phyloP scores from a whole-genome alignment of 2,888 invertebrate species.

The Eilema sororculum region DNA sequence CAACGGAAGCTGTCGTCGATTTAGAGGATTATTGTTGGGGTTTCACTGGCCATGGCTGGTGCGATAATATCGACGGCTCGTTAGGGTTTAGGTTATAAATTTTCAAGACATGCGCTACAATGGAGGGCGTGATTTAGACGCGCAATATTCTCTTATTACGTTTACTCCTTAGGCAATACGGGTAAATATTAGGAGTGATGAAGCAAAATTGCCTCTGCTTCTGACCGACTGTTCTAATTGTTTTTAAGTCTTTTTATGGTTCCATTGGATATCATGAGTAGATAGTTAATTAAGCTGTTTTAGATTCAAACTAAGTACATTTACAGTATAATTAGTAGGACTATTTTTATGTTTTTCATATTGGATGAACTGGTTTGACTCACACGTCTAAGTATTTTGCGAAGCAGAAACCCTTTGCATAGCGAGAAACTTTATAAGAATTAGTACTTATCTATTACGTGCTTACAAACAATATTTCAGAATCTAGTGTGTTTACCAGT shows the following conservation, averaged over 20 bases:
- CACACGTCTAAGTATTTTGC: not conserved
- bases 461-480: conserved; percentile 17
- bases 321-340: not conserved
- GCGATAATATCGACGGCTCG: conserved; percentile 76
- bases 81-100: conserved; percentile 80
- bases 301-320: not conserved
- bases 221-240: no score
- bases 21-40: conserved; percentile 59
- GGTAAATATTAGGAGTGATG: no score
- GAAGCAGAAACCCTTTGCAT: not conserved
- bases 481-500: conserved; percentile 15
- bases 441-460: no score
- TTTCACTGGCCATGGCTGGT: conserved; percentile 63
- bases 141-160: conserved; percentile 48
- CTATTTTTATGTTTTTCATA: not conserved
- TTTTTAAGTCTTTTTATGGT: no score
- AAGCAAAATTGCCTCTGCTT: not conserved
- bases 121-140: conserved; percentile 66
- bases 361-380: not conserved
- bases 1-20: conserved; percentile 30
- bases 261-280: no score
- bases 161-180: conserved; percentile 19
- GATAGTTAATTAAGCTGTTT: not conserved
- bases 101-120: conserved; percentile 71
- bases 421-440: not conserved